These are phyloP conservation scores for Oxyura jamaicensis DNA, from an alignment of 2,113 vertebrate genomes.

Conservation along the genomic window DNA sequence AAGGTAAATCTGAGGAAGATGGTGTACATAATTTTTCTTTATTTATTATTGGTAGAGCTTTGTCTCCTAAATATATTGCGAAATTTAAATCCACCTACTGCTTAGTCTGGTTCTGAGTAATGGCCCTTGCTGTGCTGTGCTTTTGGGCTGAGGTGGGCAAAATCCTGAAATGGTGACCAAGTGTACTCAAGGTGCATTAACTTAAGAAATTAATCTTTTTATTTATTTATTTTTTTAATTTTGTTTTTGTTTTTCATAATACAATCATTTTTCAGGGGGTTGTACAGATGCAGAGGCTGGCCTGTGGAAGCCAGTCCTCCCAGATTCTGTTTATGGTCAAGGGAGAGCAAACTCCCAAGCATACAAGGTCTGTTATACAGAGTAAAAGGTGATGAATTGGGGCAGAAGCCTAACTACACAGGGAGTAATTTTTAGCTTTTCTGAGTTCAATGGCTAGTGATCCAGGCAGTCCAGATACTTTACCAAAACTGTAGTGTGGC, in stretches of 20 bases:
- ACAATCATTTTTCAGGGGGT: neutral
- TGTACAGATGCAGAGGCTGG: neutral
- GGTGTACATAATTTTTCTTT: neutral
- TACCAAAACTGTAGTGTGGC: neutral
- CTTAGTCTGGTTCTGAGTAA: neutral
- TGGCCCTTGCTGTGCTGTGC: neutral
- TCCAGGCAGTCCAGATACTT: neutral
- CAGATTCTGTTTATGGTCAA: neutral
- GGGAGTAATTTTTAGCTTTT: neutral
- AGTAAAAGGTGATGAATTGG: neutral
- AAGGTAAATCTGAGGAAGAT: neutral
- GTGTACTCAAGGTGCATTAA: neutral
- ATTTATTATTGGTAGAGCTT: neutral
- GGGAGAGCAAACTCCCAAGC: too few relatives aligned
- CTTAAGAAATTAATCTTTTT: neutral
- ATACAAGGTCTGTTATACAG: accelerated
- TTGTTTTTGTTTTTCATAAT: neutral
- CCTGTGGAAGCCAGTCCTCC: neutral
- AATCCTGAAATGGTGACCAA: neutral
- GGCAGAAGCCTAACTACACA: neutral
- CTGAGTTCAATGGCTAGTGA: neutral
- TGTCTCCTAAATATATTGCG: neutral
- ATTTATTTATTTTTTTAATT: too few relatives aligned
- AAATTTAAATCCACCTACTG: neutral
- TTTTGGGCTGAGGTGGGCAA: neutral